These are phyloP conservation scores for Podotricha telesiphe DNA, from an alignment of 2,888 invertebrate species.

Conservation along the genomic window DNA sequence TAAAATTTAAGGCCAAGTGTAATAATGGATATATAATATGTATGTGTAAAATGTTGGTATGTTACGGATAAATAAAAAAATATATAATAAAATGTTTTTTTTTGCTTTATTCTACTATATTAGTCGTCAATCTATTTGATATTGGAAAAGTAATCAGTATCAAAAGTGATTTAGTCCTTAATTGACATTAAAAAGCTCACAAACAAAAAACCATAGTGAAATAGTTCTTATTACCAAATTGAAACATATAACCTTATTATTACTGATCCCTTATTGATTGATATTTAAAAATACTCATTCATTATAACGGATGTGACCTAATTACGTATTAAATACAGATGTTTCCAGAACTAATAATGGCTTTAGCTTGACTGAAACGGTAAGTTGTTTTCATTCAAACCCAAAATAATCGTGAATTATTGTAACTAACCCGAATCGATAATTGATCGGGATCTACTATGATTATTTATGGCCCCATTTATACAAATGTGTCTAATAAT, in stretches of 20 bases:
- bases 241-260: neutral
- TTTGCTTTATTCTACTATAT: no score
- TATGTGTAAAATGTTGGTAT: no score
- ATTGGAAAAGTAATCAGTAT: no score
- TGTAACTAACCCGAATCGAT: slow-evolving; percentile 19
- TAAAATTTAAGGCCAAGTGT: no score
- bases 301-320: slow-evolving; percentile 30
- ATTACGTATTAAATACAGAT: slow-evolving; percentile 33
- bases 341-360: slow-evolving; percentile 27
- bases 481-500: slow-evolving; percentile 10
- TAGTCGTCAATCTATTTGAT: no score
- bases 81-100: no score
- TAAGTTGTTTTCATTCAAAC: slow-evolving; percentile 33
- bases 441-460: slow-evolving; percentile 18
- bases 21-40: no score
- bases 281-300: slow-evolving; percentile 19
- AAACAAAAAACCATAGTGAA: neutral
- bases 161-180: no score
- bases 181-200: neutral
- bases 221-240: neutral
- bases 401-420: slow-evolving; percentile 30
- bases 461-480: slow-evolving; percentile 11
- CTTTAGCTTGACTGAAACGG: slow-evolving; percentile 26
- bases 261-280: slow-evolving; percentile 8
- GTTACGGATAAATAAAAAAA: no score